Evolutionary conservation across 1,140 invertebrate genomes (phyloP).

Genomic region (Leptinotarsa lineolata): DNA sequence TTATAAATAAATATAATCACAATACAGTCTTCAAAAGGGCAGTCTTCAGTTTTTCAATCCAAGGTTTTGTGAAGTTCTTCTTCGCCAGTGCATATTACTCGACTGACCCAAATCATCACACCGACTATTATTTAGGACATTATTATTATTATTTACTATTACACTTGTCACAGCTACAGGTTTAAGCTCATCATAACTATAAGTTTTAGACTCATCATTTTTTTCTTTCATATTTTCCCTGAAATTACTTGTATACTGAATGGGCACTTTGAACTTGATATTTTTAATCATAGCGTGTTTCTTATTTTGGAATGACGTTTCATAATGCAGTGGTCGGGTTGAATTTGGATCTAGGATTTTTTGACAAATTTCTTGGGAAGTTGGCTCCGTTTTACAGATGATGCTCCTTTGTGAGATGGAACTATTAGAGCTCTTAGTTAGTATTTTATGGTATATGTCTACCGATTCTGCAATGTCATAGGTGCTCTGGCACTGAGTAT

Average conservation of each 20-base stretch:
- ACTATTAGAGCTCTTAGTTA: constrained; percentile 29
- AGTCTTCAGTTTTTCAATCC: constrained; percentile 38
- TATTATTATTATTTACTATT: constrained; percentile 42
- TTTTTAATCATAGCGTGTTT: constrained; percentile 54
- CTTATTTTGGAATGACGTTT: constrained; percentile 50
- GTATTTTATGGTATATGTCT: constrained; percentile 47
- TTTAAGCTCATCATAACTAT: constrained; percentile 35
- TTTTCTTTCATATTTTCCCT: constrained; percentile 25
- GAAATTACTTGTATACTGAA: constrained; percentile 46
- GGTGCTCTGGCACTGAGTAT: constrained; percentile 32
- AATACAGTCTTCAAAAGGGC: constrained; percentile 30
- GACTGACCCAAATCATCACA: constrained; percentile 33
- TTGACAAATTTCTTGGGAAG: constrained; percentile 43
- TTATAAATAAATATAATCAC: not conserved
- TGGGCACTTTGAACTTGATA: constrained; percentile 56
- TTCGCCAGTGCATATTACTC: constrained; percentile 48
- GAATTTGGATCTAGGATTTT: constrained; percentile 38
- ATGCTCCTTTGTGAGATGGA: constrained; percentile 30
- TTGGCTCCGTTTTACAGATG: constrained; percentile 33
- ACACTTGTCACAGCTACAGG: constrained; percentile 43
- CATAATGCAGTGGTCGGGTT: constrained; percentile 47
- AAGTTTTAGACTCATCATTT: constrained; percentile 16
- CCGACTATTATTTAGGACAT: too few species aligned
- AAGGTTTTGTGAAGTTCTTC: constrained; percentile 46
- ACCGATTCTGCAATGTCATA: constrained; percentile 44